Evolutionary conservation across 2,113 vertebrate species (phyloP), one percentile per base, ranked within the genome.

Genomic region (Hylia prasina): DNA sequence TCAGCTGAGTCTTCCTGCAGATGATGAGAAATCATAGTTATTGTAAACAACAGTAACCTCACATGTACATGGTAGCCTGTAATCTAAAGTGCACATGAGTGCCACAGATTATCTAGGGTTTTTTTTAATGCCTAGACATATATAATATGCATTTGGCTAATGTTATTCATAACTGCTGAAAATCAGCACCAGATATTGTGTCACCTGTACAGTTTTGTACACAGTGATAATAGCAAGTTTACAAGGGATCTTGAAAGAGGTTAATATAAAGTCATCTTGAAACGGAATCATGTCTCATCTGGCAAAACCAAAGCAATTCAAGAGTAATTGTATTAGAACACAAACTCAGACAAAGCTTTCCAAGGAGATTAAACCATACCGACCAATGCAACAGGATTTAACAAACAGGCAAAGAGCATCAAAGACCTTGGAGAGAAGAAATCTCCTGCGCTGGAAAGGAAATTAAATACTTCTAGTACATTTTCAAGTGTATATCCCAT

Each of bases 401-500:
- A 82, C 83, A 86, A 89, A 93, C 70, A 90, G 69, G 66, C 18
- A 2, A 94, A 95, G 58, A 76, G 57, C 84, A 96, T 92, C 87
- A 95, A 95, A 95, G 88, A 82, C 82, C 81, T 84, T 71, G 68
- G 81, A 96, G 71, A 86, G 78, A 82, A 91, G 85, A 95, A 93
- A 88, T 82, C 85, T 90, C 75, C 89, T 76, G 51, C 66, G 60
- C 83, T 93, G 87, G 93, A 95, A 92, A 97, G 94, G 96, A 97
- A 97, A 97, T 96, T 83, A 95, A 95, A 95, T 96, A 91, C 85
- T 96, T 94, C 83, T 95, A 75, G 96, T 93, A 93, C 79, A 64
- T 95, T 95, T 97, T 93, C 92, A 95, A 90, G 85, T 81, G 75
- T 82, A 81, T 86, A 90, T 93, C 68, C 95, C 96, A 96, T 96